Percentiles rank a stretch among this genome's conserved stretches.
These are phyloP conservation scores for Tapera naevia DNA, from an alignment of 2,797 vertebrate species.

Conservation along the genomic window DNA sequence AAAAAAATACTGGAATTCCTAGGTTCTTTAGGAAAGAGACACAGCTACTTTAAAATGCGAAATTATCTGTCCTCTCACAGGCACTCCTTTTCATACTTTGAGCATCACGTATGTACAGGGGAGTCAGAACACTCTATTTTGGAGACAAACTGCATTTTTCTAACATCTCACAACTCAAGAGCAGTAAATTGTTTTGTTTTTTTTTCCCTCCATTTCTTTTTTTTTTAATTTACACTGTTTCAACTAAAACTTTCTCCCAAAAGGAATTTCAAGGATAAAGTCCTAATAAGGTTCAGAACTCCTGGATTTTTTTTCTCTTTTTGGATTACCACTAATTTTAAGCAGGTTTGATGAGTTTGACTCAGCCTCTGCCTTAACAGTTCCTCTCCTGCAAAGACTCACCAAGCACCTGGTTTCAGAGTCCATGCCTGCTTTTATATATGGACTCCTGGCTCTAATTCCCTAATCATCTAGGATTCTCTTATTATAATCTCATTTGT, in stretches of 20 bases:
- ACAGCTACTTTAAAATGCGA: background rate
- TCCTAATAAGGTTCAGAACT: background rate
- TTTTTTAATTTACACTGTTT: background rate
- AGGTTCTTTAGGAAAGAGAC: background rate
- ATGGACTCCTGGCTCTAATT: background rate
- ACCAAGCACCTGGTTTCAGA: background rate
- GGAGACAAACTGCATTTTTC: background rate
- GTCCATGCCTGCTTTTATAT: background rate
- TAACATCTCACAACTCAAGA: background rate
- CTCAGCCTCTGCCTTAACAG: background rate
- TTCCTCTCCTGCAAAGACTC: background rate
- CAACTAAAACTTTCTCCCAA: background rate
- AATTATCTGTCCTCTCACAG: background rate
- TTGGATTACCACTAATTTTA: background rate
- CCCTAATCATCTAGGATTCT: background rate
- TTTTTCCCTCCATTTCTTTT: background rate
- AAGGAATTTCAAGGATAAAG: background rate
- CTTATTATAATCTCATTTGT: conserved; percentile 35
- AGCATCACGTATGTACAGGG: background rate
- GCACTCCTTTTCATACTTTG: background rate
- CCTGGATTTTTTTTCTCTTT: background rate
- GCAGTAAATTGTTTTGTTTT: background rate
- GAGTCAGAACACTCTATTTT: background rate
- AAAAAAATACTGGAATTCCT: background rate
- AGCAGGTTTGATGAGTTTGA: background rate